Percentiles rank a stretch among this genome's conserved stretches.
phyloP scores from a whole-genome alignment of 2,797 vertebrate genomes.

The Chelon auratus region DNA sequence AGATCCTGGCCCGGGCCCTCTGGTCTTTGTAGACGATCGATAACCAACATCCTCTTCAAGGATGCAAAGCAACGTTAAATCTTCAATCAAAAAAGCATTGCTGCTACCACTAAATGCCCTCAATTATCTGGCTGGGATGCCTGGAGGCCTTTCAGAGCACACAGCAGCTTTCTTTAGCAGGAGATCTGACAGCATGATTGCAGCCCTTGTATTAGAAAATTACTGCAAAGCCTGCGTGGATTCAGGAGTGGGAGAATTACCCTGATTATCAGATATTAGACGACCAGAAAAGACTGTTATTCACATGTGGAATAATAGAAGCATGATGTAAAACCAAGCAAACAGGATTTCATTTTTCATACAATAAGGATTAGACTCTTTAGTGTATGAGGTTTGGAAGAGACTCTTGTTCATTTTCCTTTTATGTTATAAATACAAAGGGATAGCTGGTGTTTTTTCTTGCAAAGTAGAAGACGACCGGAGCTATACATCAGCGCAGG shows the following conservation, averaged over 20 bases:
- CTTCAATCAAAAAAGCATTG: slow-evolving; percentile 69
- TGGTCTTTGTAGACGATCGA: slow-evolving; percentile 70
- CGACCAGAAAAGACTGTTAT: slow-evolving; percentile 46
- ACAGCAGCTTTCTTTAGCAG: slow-evolving; percentile 50
- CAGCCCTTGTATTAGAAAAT: slow-evolving; percentile 64
- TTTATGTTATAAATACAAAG: slow-evolving; percentile 31
- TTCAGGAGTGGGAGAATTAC: slow-evolving; percentile 59
- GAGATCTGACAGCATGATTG: slow-evolving; percentile 72
- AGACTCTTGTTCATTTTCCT: slow-evolving; percentile 32
- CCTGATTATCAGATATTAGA: slow-evolving; percentile 69
- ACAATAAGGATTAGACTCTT: slow-evolving; percentile 45
- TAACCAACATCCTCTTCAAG: slow-evolving; percentile 70
- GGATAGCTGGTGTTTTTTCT: slow-evolving; percentile 31
- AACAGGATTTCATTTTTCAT: slow-evolving; percentile 58
- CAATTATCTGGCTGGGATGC: slow-evolving; percentile 60
- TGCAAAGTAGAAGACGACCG: slow-evolving; percentile 21
- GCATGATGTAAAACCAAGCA: slow-evolving; percentile 56
- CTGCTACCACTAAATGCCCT: slow-evolving; percentile 52
- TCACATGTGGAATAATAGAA: slow-evolving; percentile 62
- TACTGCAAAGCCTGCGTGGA: slow-evolving; percentile 55
- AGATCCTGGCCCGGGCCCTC: slow-evolving; percentile 58
- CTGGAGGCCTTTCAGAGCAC: slow-evolving; percentile 59
- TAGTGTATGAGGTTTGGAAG: slow-evolving; percentile 26
- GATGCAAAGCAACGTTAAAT: slow-evolving; percentile 74
- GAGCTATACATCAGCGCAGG: slow-evolving; percentile 20